Base-by-base conservation (phyloP, 2,888 invertebrate species). In the Poecilobothrus nobilitatus region DNA sequence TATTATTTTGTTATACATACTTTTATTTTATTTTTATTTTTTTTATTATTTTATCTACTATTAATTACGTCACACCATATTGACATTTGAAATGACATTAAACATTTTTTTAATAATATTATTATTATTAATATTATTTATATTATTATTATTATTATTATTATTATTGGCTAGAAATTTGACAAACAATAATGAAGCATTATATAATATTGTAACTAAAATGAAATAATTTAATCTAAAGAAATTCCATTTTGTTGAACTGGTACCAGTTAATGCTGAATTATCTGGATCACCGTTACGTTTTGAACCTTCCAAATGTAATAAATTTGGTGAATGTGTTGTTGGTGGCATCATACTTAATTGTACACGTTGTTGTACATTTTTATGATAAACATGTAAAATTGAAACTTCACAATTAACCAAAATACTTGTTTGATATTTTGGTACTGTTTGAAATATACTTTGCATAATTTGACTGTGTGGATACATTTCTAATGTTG, bases 221-320 rank as follows among this genome's bases (percentile, higher is more conserved):
- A 53, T 53, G n/a, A 53, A 53, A 53, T 53, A 53, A 53, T 53
- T 53, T 53, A 53, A 53, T 53, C 53, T 53, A 53, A 53, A 53
- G 53, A 53, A 53, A 53, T 53, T 53, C 53, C 53, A 53, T 53
- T 53, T 53, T 53, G 53, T 53, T 53, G 53, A 53, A 53, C 53
- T 53, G 53, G 74, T 75, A 22, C 78, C 81, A 21, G 82, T 82
- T 33, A 82, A 75, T 21, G 82, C 79, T 18, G 82, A 82, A 68
- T 82, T 82, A 70, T 82, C 82, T 34, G 82, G 82, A 75, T 82
- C 82, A 53, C 81, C 81, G 69, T 78, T 80, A 72, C 76, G 76
- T 70, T 81, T 81, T 63, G 80, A 80, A 61, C 81, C 82, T 71
- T 82, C 82, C 2, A 82, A 77, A 10, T 82, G 81, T 66, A 82